Base-by-base conservation (phyloP, 2,888 invertebrate species). In the Drosophila leonis region DNA sequence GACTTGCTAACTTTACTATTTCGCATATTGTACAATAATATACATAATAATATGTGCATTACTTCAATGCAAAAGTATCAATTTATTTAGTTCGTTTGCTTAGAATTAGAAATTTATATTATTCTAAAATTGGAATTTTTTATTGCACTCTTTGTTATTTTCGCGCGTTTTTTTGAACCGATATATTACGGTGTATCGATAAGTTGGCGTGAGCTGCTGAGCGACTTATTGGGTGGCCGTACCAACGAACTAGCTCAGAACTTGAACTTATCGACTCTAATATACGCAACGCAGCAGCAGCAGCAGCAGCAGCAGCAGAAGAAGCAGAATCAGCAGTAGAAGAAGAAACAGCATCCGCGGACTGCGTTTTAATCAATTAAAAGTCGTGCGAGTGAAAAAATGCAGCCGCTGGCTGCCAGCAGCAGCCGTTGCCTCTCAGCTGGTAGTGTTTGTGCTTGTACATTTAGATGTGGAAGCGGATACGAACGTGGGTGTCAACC, bases 401-500 rank as follows among this genome's bases (percentile, higher is more conserved):
- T 78, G 77, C 76, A 78, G 77, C 77, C 76, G 61, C 76, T 75
- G 80, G 80, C 77, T 78, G 77, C 76, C 49, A 69, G 41, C 63
- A 61, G 80, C 77, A 75, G 80, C 59, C 63, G 42, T 66, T 49
- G 63, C 57, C 46, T 57, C 24, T 46, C 70, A 63, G 65, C 70
- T 65, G 75, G 31, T 74, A 31, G 55, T 66, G 72, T 20, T 69
- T 59, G 42, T 69, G 41, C 37, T n/a, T 9, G 33, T 33, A n/a
- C 13, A 39, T 29, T 24, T 60, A n/a, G 42, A 61, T 44, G 77
- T 57, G 35, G 62, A 54, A 54, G 54, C 63, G 64, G 61, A 55
- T 42, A 46, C 67, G 71, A 68, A 66, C 80, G 80, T 80, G 83
- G 80, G 83, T 80, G 80, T 75, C 64, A 59, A 79, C 76, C 71